Conservation (phyloP, 1,140 invertebrate genomes). For the Mactra quadrangularis region DNA sequence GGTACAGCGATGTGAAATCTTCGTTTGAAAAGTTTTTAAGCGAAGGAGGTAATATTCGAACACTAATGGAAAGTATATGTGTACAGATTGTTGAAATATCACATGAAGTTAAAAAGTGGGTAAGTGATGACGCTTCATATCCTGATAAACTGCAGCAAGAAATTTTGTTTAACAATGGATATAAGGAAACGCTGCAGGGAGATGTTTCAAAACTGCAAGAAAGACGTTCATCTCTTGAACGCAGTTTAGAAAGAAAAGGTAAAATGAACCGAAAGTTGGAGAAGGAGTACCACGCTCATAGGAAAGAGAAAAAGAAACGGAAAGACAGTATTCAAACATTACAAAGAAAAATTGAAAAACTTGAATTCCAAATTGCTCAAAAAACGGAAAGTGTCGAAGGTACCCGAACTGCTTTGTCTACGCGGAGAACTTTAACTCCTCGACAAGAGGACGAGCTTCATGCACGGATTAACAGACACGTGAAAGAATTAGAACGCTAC, state of each 20-base stretch:
- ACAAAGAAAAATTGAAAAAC: constrained; percentile 63
- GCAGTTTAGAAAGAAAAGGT: constrained; percentile 63
- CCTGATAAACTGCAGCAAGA: constrained; percentile 71
- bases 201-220: constrained; percentile 64
- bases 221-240: constrained; percentile 36
- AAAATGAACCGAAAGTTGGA: constrained; percentile 47
- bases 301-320: constrained; percentile 68
- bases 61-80: constrained; percentile 72
- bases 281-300: constrained; percentile 64
- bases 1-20: constrained; percentile 71
- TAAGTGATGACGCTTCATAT: constrained; percentile 67
- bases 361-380: constrained; percentile 64
- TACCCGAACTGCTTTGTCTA: constrained; percentile 62
- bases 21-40: constrained; percentile 70
- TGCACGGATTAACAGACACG: constrained; percentile 54
- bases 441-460: constrained; percentile 66
- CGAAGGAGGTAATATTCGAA: constrained; percentile 65
- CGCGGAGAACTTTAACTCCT: constrained; percentile 62
- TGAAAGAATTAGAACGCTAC: constrained; percentile 61
- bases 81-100: constrained; percentile 69
- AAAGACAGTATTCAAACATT: constrained; percentile 69
- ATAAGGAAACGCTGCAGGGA: constrained; percentile 68
- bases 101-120: constrained; percentile 70
- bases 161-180: constrained; percentile 70
- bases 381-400: constrained; percentile 64